phyloP scores from a whole-genome alignment of 2,888 invertebrate genomes.

The Sabatieria punctata region DNA sequence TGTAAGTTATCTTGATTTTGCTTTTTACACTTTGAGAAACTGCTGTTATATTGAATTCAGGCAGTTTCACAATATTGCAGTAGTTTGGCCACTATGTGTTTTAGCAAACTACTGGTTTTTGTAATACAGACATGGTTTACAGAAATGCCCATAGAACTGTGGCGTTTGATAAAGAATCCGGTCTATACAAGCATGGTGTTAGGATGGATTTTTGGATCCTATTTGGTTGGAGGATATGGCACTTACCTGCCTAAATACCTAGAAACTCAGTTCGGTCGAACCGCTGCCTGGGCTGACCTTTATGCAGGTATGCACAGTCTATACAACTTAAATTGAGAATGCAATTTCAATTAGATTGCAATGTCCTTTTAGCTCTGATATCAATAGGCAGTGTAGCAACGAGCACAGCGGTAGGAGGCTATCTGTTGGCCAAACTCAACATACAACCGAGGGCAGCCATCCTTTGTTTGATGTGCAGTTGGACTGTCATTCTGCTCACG shows the following conservation, averaged over 20 bases:
- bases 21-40: too few species aligned
- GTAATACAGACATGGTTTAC: too few species aligned
- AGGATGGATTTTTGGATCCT: constrained; percentile 48
- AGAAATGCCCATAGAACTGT: constrained; percentile 33
- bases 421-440: constrained; percentile 16
- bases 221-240: constrained; percentile 43
- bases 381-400: constrained; percentile 21
- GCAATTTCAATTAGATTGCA: not conserved
- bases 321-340: not conserved
- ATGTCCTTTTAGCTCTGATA: constrained; percentile 14
- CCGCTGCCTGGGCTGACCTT: constrained; percentile 49
- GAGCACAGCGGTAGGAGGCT: constrained; percentile 21
- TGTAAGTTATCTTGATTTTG: too few species aligned
- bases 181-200: constrained; percentile 49
- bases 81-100: too few species aligned
- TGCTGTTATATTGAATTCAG: too few species aligned
- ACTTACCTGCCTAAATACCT: constrained; percentile 56
- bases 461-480: constrained; percentile 15
- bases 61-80: too few species aligned
- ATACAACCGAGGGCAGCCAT: constrained; percentile 12
- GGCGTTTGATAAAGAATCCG: constrained; percentile 46
- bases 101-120: too few species aligned
- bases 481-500: constrained; percentile 14
- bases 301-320: constrained; percentile 42
- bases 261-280: constrained; percentile 52